Base-by-base conservation (phyloP, 2,113 vertebrate genomes). In the Poeciliopsis turrubarensis region DNA sequence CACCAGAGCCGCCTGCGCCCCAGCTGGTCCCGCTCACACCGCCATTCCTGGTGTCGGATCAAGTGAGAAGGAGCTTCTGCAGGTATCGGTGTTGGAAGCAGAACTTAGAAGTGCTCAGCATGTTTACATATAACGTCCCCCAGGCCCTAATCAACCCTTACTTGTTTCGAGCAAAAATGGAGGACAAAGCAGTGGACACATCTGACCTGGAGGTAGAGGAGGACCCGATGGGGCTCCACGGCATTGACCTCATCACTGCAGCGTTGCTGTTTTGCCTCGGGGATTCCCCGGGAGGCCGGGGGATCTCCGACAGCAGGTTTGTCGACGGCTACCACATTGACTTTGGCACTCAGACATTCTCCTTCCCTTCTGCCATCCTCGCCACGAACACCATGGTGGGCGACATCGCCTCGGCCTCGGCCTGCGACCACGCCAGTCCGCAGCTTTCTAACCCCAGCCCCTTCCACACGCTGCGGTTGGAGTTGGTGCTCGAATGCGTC, bases 401-500 rank as follows among this genome's bases (percentile, higher is more conserved):
- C 4, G 98, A 99, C 79, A 98, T 99, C 51, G 98, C 96, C 60
- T 99, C 98, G 25, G 98, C 98, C 47, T 99, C 97, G 26, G 98
- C 98, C 68, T 99, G 98, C 78, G 98, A 99, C 87, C 98, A 99
- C 83, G 98, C 97, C 92, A 99, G 97, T 87, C 98, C 98, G 25
- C 98, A 99, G 89, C 96, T 99, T 44, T 99, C 97, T 88, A 99
- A 99, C 91, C 98, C 98, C 37, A 99, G 97, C 92, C 98, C 98
- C 47, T 99, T 99, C 93, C 98, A 99, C 94, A 98, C 97, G 0
- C 96, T 99, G 82, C 94, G 98, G 30, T 93, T 99, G 87, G 98
- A 99, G 92, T 94, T 99, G 84, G 97, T 99, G 74, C 95, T 99
- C 44, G 98, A 99, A 90, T 99, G 97, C 81, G 97, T 99, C 74